Base-by-base conservation (phyloP, 2,113 vertebrate genomes). In the Callithrix jacchus region DNA sequence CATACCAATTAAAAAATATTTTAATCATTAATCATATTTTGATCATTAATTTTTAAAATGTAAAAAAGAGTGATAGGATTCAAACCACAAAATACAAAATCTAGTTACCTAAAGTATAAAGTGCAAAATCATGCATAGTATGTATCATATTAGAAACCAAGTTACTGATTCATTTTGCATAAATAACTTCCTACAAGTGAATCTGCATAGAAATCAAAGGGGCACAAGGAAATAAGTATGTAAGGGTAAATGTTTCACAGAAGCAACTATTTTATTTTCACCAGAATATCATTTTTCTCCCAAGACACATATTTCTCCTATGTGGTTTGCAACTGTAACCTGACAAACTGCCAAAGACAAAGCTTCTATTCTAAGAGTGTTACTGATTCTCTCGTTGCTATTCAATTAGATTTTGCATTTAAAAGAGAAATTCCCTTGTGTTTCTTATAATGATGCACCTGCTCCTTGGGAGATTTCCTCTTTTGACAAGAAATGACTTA, bases 401-500 rank as follows among this genome's bases (percentile, higher is more conserved):
- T 37, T 98, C 84, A 97, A 95, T 80, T 95, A 94, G 23, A 98
- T 96, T 97, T 96, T 98, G 94, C 97, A 98, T 97, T 96, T 96
- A 95, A 96, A 89, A 97, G 80, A 97, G 91, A 92, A 93, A 98
- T 64, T 94, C 98, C 91, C 97, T 95, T 91, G 95, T 97, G 97
- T 95, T 98, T 94, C 73, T 96, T 94, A 97, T 93, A 97, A 97
- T 91, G 91, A 89, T 83, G 95, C 97, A 98, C 98, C 97, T 98
- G 97, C 81, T 98, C 54, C 96, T 97, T 70, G 71, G 83, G 97
- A 98, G 95, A 95, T 73, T 97, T 97, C 21, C 91, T 96, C 85
- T 86, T 96, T 86, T 89, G 86, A 97, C 85, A 97, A 97, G 21
- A 93, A 81, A 87, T 66, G 84, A 20, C 93, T 96, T 74, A 45